Evolutionary conservation across 2,797 vertebrate genomes (phyloP).

Genomic region (Falco cherrug): DNA sequence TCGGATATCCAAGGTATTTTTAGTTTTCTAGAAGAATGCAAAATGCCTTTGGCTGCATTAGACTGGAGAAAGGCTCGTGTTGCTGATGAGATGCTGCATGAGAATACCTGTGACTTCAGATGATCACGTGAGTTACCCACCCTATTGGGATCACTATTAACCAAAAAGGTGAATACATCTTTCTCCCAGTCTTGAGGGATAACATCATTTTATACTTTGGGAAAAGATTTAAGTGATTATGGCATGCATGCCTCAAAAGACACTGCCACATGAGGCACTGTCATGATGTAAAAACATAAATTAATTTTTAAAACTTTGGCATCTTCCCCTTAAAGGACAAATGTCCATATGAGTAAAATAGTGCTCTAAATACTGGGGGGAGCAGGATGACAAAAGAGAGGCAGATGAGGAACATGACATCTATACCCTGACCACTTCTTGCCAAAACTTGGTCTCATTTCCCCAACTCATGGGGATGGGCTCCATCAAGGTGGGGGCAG

Average conservation of each 20-base stretch:
- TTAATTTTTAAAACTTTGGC: neutral
- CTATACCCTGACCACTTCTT: neutral
- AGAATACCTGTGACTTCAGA: neutral
- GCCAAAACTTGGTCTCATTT: neutral
- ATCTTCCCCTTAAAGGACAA: neutral
- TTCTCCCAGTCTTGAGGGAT: neutral
- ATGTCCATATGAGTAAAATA: neutral
- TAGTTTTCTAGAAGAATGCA: neutral
- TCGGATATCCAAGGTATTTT: neutral
- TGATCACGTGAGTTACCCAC: neutral
- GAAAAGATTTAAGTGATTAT: neutral
- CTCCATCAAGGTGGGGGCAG: neutral
- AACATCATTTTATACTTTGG: neutral
- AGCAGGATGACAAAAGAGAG: neutral
- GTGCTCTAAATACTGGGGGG: neutral
- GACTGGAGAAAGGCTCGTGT: neutral
- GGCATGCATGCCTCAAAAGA: neutral
- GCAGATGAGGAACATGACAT: neutral
- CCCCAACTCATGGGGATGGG: neutral
- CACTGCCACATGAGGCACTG: neutral
- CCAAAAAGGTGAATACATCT: neutral
- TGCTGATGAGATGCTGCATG: neutral
- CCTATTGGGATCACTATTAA: neutral
- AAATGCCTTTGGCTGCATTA: neutral
- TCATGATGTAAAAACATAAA: neutral